Conservation (phyloP, 2,797 vertebrate species). For the Eospalax fontanierii region DNA sequence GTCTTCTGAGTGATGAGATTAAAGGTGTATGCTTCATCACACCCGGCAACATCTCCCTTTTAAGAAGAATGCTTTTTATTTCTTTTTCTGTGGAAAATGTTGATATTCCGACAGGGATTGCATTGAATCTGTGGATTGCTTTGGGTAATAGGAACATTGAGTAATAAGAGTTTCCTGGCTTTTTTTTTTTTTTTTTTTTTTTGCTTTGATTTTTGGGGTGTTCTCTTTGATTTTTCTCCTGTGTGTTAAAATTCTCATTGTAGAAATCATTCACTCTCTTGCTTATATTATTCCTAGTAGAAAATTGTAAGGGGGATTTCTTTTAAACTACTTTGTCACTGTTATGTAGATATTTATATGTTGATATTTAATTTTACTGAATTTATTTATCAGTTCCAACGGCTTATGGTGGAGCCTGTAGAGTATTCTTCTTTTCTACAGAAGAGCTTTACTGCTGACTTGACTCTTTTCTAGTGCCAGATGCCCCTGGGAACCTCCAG, state of each 20-base stretch:
- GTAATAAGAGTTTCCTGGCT: background rate
- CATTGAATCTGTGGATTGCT: background rate
- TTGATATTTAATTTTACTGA: background rate
- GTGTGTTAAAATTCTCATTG: background rate
- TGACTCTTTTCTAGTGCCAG: conserved; percentile 92
- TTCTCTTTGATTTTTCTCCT: background rate
- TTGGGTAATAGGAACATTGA: background rate
- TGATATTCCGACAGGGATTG: background rate
- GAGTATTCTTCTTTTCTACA: background rate
- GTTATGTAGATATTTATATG: background rate
- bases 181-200: background rate
- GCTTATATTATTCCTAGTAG: background rate
- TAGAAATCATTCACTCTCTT: background rate
- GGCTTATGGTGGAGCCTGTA: background rate
- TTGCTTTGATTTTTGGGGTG: background rate
- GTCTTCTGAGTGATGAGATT: no score
- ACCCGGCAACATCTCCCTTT: background rate
- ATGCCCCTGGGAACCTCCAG: conserved; percentile 95
- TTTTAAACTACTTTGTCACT: background rate
- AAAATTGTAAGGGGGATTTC: background rate
- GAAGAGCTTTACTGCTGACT: background rate
- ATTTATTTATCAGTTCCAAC: background rate
- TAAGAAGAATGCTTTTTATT: background rate
- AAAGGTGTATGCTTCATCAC: no score
- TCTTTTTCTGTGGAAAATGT: background rate